Evolutionary conservation across 2,888 invertebrate species (phyloP).

Genomic region (Glyphotaelius pellucidus): DNA sequence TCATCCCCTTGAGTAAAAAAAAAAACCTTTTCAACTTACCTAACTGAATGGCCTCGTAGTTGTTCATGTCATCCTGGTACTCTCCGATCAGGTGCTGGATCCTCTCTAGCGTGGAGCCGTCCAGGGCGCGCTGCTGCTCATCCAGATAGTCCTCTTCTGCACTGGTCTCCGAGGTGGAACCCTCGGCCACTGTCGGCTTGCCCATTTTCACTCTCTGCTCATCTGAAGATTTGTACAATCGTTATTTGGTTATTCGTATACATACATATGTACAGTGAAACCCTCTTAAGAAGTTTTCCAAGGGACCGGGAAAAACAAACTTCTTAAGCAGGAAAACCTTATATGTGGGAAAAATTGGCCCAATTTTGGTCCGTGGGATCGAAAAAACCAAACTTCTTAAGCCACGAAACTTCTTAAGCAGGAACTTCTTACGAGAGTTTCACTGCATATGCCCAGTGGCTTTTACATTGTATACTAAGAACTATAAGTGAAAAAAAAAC

Average conservation of each 20-base stretch:
- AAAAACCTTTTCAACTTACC: conserved; percentile 70
- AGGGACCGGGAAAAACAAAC: too few relatives aligned
- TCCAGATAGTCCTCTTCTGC: conserved; percentile 81
- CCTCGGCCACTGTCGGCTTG: conserved; percentile 72
- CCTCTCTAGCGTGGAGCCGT: conserved; percentile 85
- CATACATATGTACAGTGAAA: too few relatives aligned
- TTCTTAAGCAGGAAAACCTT: too few relatives aligned
- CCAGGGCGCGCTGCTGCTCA: conserved; percentile 85
- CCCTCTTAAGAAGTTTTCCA: too few relatives aligned
- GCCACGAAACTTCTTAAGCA: too few relatives aligned
- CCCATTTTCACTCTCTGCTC: conserved; percentile 63
- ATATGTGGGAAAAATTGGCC: too few relatives aligned
- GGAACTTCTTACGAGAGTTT: too few relatives aligned
- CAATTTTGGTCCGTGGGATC: too few relatives aligned
- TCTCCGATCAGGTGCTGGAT: conserved; percentile 90
- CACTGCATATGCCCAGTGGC: too few relatives aligned
- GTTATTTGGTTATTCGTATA: neutral
- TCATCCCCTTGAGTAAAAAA: neutral
- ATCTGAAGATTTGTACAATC: conserved; percentile 28
- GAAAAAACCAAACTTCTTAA: too few relatives aligned
- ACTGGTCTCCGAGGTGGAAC: conserved; percentile 65
- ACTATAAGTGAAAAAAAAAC: too few relatives aligned
- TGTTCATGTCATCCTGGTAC: conserved; percentile 87
- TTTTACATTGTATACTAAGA: too few relatives aligned
- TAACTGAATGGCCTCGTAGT: conserved; percentile 82